Base-by-base conservation (phyloP, 2,797 vertebrate species). In the Dromococcyx pavoninus region DNA sequence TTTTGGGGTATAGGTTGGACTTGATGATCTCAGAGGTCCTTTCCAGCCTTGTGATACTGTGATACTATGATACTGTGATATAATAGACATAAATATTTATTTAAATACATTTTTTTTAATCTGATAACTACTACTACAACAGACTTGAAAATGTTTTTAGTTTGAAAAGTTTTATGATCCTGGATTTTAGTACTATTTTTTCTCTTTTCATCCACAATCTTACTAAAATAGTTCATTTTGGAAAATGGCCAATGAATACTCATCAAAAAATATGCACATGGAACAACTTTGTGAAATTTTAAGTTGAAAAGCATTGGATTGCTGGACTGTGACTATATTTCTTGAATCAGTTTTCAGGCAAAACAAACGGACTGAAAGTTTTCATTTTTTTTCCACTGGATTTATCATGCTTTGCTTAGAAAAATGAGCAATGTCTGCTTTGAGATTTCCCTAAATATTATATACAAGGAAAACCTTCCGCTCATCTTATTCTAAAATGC, bases 11-110 rank as follows among this genome's bases (percentile, higher is more conserved):
- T n/a, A n/a, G n/a, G n/a, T n/a, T n/a, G n/a, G n/a, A n/a, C n/a
- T n/a, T n/a, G n/a, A n/a, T n/a, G n/a, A n/a, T n/a, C n/a, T n/a
- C n/a, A n/a, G n/a, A n/a, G n/a, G n/a, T n/a, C n/a, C n/a, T n/a
- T n/a, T n/a, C n/a, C n/a, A n/a, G n/a, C n/a, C n/a, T n/a, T n/a
- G n/a, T n/a, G n/a, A n/a, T n/a, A n/a, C n/a, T n/a, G n/a, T n/a
- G n/a, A n/a, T n/a, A n/a, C n/a, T n/a, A n/a, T n/a, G n/a, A n/a
- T n/a, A n/a, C n/a, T n/a, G n/a, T 91, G 32, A 65, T 82, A 80
- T 37, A 89, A 65, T 56, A 89, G 33, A 54, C 24, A 72, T 81
- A 95, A 88, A 88, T 94, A 91, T 92, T 94, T 95, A 94, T 93
- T 91, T 27, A 92, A 88, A 89, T 46, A 9, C 5, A 27, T 75